phyloP scores from a whole-genome alignment of 2,113 vertebrate species.

The Thomomys bottae region DNA sequence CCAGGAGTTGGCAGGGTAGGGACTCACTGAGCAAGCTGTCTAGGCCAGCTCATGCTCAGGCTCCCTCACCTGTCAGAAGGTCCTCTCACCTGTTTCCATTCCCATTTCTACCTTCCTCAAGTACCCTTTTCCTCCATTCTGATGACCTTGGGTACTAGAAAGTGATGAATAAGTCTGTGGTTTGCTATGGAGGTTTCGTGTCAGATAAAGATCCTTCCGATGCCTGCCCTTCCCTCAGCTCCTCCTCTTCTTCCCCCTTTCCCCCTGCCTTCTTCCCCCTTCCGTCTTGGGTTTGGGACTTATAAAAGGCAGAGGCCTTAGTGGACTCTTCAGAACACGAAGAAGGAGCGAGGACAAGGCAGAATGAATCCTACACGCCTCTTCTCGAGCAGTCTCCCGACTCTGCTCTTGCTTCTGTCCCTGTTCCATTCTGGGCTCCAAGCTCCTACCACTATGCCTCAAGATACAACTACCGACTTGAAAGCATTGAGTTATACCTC shows the following conservation, averaged over 20 bases:
- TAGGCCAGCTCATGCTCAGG: not conserved
- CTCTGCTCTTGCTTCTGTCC: slow-evolving; percentile 36
- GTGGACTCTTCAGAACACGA: slow-evolving; percentile 2
- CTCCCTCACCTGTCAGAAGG: not conserved
- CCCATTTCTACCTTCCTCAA: not conserved
- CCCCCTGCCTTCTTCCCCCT: not conserved
- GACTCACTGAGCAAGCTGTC: not conserved
- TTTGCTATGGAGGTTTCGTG: slow-evolving; percentile 69
- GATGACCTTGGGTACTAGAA: slow-evolving; percentile 39
- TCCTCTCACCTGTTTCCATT: not conserved
- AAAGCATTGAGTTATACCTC: accelerated
- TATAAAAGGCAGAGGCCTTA: slow-evolving; percentile 28
- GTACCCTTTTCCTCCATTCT: slow-evolving; percentile 13
- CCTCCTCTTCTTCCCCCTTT: not conserved
- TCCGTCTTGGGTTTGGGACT: accelerated
- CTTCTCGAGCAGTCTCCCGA: not conserved
- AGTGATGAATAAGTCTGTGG: slow-evolving; percentile 74
- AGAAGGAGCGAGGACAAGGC: not conserved
- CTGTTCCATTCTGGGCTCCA: not conserved
- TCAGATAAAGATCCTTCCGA: slow-evolving; percentile 73
- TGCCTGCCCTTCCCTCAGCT: not conserved
- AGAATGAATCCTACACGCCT: not conserved
- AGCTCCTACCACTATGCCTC: accelerated
- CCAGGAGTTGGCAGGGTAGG: not conserved
- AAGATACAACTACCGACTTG: accelerated